Conservation (phyloP, 2,797 vertebrate genomes). For the Tragopan temminckii region DNA sequence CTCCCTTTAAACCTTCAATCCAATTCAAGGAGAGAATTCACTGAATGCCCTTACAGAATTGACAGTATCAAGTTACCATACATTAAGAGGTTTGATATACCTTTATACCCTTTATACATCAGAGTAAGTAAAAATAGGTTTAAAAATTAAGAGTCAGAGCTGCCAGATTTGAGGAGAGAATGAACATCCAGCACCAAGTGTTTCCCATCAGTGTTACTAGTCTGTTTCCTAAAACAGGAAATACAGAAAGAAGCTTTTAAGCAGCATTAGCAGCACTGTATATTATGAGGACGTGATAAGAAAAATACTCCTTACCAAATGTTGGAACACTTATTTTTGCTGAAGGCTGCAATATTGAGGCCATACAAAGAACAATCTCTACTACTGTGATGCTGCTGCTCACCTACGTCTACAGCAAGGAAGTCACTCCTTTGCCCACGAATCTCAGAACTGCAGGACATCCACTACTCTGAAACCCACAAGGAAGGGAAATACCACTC, state of each 20-base stretch:
- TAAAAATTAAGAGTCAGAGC: neutral
- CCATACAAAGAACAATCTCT: neutral
- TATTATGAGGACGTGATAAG: neutral
- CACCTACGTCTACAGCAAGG: neutral
- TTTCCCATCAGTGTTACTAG: neutral
- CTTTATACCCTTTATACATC: neutral
- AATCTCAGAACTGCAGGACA: neutral
- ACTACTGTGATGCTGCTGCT: neutral
- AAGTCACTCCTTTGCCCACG: neutral
- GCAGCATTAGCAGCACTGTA: neutral
- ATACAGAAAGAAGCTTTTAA: neutral
- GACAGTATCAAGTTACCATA: neutral
- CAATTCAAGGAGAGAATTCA: neutral
- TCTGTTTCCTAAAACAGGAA: neutral
- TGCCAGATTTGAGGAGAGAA: neutral
- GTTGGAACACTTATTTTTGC: constrained; percentile 5
- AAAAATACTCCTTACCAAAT: neutral
- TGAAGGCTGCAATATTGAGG: neutral
- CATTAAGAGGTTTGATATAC: neutral
- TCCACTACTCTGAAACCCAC: neutral
- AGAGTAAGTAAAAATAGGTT: neutral
- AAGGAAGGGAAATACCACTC: neutral
- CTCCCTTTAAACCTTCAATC: neutral
- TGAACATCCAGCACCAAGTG: neutral
- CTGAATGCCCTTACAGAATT: neutral